Conservation (phyloP, 2,113 vertebrate genomes). For the Pungitius pungitius region DNA sequence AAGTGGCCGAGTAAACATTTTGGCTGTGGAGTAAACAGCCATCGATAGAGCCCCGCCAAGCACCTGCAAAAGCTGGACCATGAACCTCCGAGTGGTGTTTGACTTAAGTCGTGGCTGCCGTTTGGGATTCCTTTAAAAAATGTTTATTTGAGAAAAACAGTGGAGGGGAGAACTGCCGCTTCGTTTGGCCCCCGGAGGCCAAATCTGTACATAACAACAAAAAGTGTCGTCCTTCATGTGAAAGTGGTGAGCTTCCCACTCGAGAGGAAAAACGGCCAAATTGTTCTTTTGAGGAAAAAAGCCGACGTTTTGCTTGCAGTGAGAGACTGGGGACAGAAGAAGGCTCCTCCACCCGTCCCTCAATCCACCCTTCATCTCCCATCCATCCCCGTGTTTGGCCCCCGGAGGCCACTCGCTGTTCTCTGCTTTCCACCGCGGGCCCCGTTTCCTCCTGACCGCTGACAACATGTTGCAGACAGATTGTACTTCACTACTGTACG, state of each 20-base stretch:
- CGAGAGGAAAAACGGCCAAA: constrained; percentile 42
- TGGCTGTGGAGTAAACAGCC: constrained; percentile 64
- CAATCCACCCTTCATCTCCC: constrained; percentile 45
- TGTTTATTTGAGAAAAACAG: constrained; percentile 73
- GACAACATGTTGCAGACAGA: constrained; percentile 80
- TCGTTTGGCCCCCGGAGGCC: constrained; percentile 51
- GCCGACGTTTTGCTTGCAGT: constrained; percentile 37
- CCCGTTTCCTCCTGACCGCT: constrained; percentile 41
- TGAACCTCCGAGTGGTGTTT: constrained; percentile 67
- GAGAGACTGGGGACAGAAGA: constrained; percentile 20
- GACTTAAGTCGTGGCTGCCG: constrained; percentile 72
- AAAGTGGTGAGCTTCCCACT: constrained; percentile 25
- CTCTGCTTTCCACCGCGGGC: constrained; percentile 23
- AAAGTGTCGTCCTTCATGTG: constrained; percentile 30
- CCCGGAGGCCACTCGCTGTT: constrained; percentile 35
- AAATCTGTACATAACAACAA: constrained; percentile 36
- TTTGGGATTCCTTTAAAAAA: constrained; percentile 75
- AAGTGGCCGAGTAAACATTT: constrained; percentile 65
- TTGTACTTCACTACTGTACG: constrained; percentile 76
- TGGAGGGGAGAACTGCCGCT: constrained; percentile 56
- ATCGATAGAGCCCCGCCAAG: constrained; percentile 64
- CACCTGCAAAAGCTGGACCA: constrained; percentile 73
- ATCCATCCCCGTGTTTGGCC: constrained; percentile 38
- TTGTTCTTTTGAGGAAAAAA: constrained; percentile 39
- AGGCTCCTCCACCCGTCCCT: constrained; percentile 7